Percentiles rank a stretch among this genome's conserved stretches.
These are phyloP conservation scores for Heteronetta atricapilla DNA, from an alignment of 2,113 vertebrate genomes.

Conservation along the genomic window DNA sequence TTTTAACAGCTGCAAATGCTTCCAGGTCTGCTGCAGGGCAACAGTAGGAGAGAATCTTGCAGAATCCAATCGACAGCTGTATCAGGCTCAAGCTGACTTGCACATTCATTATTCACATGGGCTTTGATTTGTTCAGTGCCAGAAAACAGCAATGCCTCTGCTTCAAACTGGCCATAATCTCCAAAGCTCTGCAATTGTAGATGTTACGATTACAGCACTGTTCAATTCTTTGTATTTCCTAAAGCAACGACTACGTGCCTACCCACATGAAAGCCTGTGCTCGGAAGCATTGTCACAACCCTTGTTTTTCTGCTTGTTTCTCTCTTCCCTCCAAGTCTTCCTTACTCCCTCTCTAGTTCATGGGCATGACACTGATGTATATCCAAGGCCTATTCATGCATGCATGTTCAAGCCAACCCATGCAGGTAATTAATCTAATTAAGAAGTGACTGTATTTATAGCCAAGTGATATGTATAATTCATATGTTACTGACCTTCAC, in stretches of 20 bases:
- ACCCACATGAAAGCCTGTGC: neutral
- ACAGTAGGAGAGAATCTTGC: neutral
- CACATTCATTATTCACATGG: neutral
- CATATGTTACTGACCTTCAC: neutral
- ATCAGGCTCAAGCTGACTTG: neutral
- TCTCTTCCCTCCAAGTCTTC: neutral
- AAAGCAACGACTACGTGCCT: neutral
- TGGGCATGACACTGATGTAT: neutral
- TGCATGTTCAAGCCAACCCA: neutral
- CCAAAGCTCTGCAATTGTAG: neutral
- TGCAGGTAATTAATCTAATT: neutral
- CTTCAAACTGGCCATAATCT: neutral
- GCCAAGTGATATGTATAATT: neutral
- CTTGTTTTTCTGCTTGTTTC: neutral
- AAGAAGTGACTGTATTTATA: neutral
- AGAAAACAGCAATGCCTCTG: neutral
- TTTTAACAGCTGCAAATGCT: neutral
- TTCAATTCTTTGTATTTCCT: neutral
- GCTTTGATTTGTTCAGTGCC: neutral
- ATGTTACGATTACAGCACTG: neutral
- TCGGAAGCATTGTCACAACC: neutral
- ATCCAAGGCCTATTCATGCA: too few species aligned
- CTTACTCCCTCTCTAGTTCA: constrained; percentile 24
- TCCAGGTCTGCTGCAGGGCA: neutral
- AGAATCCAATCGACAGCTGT: neutral